Conservation (phyloP, 2,797 vertebrate genomes). For the Capromys pilorides region DNA sequence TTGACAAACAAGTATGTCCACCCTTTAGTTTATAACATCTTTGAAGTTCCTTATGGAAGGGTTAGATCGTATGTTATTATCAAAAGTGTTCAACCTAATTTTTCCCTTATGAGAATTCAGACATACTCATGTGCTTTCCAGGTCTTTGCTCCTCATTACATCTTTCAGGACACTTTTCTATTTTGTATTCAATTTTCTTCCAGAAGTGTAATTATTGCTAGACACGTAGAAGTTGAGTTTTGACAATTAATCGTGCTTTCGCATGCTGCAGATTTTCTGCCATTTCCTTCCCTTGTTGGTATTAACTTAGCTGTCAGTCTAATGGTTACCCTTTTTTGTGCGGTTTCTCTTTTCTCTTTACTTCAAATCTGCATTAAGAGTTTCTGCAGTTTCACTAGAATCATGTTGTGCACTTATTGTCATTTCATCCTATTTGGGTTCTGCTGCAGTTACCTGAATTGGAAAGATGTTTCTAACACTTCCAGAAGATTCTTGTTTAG, state of each 20-base stretch:
- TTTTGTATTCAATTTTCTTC: neutral
- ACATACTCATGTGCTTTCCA: neutral
- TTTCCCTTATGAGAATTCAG: neutral
- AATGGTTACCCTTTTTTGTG: neutral
- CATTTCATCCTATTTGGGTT: neutral
- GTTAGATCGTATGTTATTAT: neutral
- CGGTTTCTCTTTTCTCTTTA: neutral
- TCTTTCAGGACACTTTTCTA: neutral
- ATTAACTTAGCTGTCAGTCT: slow-evolving; percentile 11
- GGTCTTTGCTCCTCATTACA: neutral
- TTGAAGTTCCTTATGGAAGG: neutral
- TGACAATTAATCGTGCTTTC: neutral
- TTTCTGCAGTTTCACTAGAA: neutral
- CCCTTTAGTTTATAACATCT: neutral
- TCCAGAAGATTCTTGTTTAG: neutral
- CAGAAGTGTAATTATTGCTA: neutral
- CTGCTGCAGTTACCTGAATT: neutral
- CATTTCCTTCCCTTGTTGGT: neutral
- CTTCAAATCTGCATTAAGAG: neutral
- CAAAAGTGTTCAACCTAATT: neutral
- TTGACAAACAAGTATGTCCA: neutral
- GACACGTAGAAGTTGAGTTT: neutral
- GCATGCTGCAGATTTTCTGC: neutral
- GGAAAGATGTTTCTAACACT: neutral
- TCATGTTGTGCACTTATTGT: neutral